Conservation (phyloP, 2,797 vertebrate genomes). For the Paratrypauchen microcephalus region DNA sequence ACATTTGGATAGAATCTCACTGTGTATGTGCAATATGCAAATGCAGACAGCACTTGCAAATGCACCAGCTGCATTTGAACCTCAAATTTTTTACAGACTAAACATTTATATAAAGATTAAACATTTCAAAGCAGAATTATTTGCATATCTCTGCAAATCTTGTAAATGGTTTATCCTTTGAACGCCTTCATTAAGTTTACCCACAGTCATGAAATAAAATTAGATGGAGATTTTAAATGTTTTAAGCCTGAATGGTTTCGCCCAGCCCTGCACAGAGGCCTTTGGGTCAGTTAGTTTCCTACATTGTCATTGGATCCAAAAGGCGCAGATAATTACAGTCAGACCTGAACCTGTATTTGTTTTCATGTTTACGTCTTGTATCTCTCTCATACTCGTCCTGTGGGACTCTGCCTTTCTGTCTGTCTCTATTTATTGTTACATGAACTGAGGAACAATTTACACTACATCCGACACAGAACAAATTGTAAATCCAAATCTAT, state of each 20-base stretch:
- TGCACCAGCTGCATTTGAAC: slow-evolving; percentile 2
- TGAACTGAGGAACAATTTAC: slow-evolving; percentile 71
- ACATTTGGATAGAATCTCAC: slow-evolving; percentile 2
- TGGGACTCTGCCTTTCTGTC: slow-evolving; percentile 60
- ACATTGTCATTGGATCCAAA: slow-evolving; percentile 57
- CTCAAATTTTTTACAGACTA: background rate
- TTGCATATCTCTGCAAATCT: background rate
- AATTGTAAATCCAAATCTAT: slow-evolving; percentile 80
- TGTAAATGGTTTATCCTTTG: background rate
- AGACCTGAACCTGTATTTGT: slow-evolving; percentile 69
- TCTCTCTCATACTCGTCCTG: slow-evolving; percentile 62
- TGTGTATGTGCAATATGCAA: slow-evolving; percentile 14
- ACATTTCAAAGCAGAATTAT: slow-evolving; percentile 8
- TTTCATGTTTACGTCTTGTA: slow-evolving; percentile 71
- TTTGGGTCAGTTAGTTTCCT: slow-evolving; percentile 55
- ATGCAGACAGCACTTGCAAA: slow-evolving; percentile 8
- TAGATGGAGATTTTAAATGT: slow-evolving; percentile 6
- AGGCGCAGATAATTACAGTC: slow-evolving; percentile 71
- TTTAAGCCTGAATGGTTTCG: slow-evolving; percentile 6
- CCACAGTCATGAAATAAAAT: background rate
- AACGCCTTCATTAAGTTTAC: background rate
- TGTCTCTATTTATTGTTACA: slow-evolving; percentile 78
- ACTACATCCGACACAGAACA: slow-evolving; percentile 78
- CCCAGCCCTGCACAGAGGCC: slow-evolving; percentile 4
- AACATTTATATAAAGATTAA: slow-evolving; percentile 7